These are phyloP conservation scores for Nebria brevicollis DNA, from an alignment of 2,888 invertebrate genomes.

Conservation along the genomic window DNA sequence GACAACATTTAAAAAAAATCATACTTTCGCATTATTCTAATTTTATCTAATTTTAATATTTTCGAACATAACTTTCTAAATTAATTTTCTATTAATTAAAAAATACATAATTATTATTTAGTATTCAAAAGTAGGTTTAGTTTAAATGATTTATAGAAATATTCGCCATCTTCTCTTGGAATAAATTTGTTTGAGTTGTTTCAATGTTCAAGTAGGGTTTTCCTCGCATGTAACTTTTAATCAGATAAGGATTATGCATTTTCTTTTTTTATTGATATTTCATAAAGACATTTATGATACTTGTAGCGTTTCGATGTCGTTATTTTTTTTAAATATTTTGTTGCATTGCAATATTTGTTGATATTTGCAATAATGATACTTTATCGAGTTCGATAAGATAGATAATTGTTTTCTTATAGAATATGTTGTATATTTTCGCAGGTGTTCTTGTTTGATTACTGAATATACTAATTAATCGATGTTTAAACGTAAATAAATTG, in stretches of 20 bases:
- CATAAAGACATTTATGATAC: no score
- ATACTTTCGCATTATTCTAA: no score
- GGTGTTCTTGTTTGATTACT: slow-evolving; percentile 34
- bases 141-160: not conserved
- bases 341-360: not conserved
- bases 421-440: slow-evolving; percentile 22
- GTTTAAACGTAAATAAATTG: slow-evolving; percentile 15
- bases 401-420: not conserved
- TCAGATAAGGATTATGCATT: not conserved
- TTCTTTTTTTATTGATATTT: not conserved
- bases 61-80: no score
- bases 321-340: no score
- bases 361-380: not conserved
- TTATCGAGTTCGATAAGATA: not conserved
- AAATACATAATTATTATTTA: no score
- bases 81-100: no score
- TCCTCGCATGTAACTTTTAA: not conserved
- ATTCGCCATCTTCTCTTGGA: not conserved
- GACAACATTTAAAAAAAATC: no score
- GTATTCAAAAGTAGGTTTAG: not conserved
- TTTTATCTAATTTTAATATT: no score
- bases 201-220: not conserved
- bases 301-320: not conserved
- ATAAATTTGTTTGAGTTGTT: slow-evolving; percentile 3
- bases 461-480: slow-evolving; percentile 31